These are phyloP conservation scores for Glossophaga mutica DNA, from an alignment of 2,797 vertebrate genomes.

Conservation along the genomic window DNA sequence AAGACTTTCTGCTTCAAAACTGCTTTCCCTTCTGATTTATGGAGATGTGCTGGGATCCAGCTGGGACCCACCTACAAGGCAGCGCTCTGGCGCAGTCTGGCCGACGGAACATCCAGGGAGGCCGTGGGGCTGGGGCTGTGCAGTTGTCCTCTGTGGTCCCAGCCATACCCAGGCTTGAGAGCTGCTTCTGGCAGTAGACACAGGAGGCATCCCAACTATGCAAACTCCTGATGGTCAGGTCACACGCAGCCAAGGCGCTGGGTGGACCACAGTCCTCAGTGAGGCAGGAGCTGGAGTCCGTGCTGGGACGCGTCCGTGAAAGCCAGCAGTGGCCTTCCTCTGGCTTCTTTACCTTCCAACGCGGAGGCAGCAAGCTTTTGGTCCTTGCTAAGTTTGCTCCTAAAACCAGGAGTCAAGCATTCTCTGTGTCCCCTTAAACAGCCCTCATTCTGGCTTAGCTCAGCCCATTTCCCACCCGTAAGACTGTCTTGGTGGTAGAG, in stretches of 20 bases:
- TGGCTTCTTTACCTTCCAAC: not conserved
- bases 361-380: not conserved
- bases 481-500: not conserved
- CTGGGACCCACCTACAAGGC: not conserved
- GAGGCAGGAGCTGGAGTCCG: not conserved
- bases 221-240: not conserved
- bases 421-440: too few species aligned
- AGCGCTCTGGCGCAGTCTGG: not conserved
- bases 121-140: not conserved
- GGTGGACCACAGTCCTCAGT: not conserved
- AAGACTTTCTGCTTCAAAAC: not conserved
- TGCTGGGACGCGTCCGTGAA: fast-evolving
- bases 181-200: not conserved
- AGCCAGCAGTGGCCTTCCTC: fast-evolving
- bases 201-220: not conserved
- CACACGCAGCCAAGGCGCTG: not conserved
- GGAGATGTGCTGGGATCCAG: not conserved
- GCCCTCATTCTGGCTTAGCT: not conserved
- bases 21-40: not conserved
- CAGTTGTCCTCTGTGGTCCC: too few species aligned
- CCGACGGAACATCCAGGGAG: not conserved
- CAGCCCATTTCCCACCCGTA: not conserved
- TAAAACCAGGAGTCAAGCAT: not conserved
- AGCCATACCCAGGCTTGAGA: not conserved
- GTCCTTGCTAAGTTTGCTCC: not conserved